Base-by-base conservation (phyloP, 2,113 vertebrate genomes). In the Pseudolaguvia tuberculata region DNA sequence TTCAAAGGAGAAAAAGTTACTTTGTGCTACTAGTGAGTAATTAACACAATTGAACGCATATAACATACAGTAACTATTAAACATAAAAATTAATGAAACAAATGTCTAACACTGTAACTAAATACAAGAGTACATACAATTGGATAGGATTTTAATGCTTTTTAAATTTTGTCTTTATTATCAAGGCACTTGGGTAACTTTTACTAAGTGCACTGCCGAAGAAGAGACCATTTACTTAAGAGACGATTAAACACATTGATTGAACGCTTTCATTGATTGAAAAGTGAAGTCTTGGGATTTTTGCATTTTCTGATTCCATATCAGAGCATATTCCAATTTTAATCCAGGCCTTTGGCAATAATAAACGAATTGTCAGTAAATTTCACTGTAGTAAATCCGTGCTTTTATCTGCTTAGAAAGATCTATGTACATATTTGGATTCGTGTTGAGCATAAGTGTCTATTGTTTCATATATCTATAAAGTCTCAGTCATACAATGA, bases 281-380 rank as follows among this genome's bases (percentile, higher is more conserved):
- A 25, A 45, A 74, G 77, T 77, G 84, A 83, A 81, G 84, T 78
- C 80, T 88, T 90, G 90, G 88, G 88, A 87, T 89, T 90, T 77
- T 83, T 84, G 53, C 57, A 83, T 75, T 79, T 73, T 81, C 72
- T 80, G 66, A 68, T 27, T 80, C 67, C 42, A 81, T 62, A 72
- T 70, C 65, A 39, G 8, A 55, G 31, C 68, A 35, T 52, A 39
- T 77, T 35, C 13, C 23, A 50, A 58, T 58, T 63, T 53, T 47
- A 78, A 58, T 61, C 7, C 61, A 52, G 66, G 25, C 31, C 7
- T 69, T 73, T 68, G 66, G 70, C 59, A 51, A 52, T 59, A 9
- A 45, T 51, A 35, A 27, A 62, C 45, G 74, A 75, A 83, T 82
- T 79, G 66, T 52, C 29, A 20, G 67, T 73, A 79, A 80, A 69